Percentiles rank a stretch among this genome's conserved stretches.
Conservation (phyloP, 2,113 vertebrate species). For the Gadus chalcogrammus region DNA sequence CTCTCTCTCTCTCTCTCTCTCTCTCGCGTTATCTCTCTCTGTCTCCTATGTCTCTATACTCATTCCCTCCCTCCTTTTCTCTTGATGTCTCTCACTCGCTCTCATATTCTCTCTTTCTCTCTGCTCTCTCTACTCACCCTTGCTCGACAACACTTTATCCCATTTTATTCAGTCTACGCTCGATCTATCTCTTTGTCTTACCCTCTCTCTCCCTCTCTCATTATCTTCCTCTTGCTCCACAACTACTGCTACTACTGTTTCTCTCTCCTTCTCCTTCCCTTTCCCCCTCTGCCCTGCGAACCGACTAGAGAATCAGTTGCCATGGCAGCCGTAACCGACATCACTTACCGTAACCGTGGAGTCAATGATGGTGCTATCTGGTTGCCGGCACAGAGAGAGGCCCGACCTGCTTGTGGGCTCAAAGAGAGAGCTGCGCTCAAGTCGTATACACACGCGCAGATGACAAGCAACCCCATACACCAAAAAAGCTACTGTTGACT, state of each 20-base stretch:
- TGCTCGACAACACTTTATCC: slow-evolving; percentile 17
- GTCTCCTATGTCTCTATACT: no score
- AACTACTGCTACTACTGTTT: slow-evolving; percentile 35
- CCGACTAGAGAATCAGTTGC: slow-evolving; percentile 70
- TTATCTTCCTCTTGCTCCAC: slow-evolving; percentile 14
- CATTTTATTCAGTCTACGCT: slow-evolving; percentile 12
- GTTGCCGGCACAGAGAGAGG: slow-evolving; percentile 31
- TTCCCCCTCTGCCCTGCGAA: slow-evolving; percentile 22
- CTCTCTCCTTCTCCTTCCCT: slow-evolving; percentile 29
- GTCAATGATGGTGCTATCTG: slow-evolving; percentile 62
- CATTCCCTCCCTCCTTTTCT: background rate
- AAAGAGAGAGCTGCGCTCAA: no score
- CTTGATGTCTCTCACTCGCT: slow-evolving; percentile 23
- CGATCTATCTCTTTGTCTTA: slow-evolving; percentile 27
- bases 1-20: background rate
- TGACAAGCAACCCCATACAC: no score
- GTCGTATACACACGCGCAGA: no score
- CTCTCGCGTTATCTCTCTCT: slow-evolving; percentile 20
- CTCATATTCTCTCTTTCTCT: slow-evolving; percentile 21
- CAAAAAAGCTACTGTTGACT: no score
- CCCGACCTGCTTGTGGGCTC: no score
- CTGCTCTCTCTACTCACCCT: background rate
- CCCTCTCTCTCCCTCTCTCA: slow-evolving; percentile 6
- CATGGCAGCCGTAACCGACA: slow-evolving; percentile 75
- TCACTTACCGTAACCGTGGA: slow-evolving; percentile 68